Base-by-base conservation (phyloP, 2,797 vertebrate genomes). In the Enteromius radiatus region DNA sequence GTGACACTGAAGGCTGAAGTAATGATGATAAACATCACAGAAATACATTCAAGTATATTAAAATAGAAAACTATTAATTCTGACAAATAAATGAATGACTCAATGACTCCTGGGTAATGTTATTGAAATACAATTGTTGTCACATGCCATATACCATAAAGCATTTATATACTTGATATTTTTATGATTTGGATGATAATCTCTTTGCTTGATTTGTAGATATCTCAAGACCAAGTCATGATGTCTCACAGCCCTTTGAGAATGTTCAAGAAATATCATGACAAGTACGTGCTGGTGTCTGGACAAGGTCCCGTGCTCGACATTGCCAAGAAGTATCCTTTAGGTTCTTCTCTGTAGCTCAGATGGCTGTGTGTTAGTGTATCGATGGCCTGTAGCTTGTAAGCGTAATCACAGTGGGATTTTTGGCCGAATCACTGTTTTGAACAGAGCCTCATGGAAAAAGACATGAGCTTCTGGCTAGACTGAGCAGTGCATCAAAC, bases 251-350 rank as follows among this genome's bases (percentile, higher is more conserved):
- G 96, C 89, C 97, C 97, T 82, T 90, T 97, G 86, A 89, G 84
- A 54, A 95, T 95, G 93, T 93, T 97, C 89, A 95, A 88, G 80
- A 92, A 84, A 67, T 97, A 95, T 11, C 97, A 97, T 74, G 90
- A 96, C 45, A 97, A 96, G 86, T 95, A 94, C 84, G 95, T 97
- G 5, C 90, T 97, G 76, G 96, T 97, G 0, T 97, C 96, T 0
- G 97, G 97, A 80, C 97, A 98, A 90, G 97, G 97, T 17, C 97
- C 97, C 0, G 90, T 97, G 84, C 90, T 90, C 15, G 95, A 96
- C 75, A 97, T 98, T 28, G 96, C 96, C 82, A 94, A 92, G 80
- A 93, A 94, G 97, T 98, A 97, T 97, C 96, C 94, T 95, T 74
- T 21, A 49, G 43, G 2, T 2, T 45, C 61, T 63, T 59, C 21